A percentile compares a stretch with the other conserved stretches of the same genome.
These are phyloP conservation scores for Pogonognathellus flavescens DNA, from an alignment of 1,140 invertebrate genomes.

Conservation along the genomic window DNA sequence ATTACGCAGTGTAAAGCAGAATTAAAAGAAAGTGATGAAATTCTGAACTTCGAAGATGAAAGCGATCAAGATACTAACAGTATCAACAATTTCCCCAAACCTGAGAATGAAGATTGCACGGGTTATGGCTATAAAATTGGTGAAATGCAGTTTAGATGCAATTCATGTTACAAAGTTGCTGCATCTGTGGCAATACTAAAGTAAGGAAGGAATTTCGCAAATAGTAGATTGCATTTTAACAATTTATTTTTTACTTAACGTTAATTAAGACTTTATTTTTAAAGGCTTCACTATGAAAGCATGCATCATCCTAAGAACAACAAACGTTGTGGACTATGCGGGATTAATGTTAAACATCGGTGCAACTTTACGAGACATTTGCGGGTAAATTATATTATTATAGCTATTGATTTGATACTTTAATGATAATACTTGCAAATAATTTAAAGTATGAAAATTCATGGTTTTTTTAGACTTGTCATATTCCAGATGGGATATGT, in stretches of 20 bases:
- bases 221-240: neutral
- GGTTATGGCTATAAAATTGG: constrained; percentile 5
- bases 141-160: constrained; percentile 5
- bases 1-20: neutral
- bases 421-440: neutral
- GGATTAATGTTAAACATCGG: constrained; percentile 19
- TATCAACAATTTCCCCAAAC: neutral
- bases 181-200: neutral
- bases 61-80: neutral
- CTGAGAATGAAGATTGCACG: neutral
- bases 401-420: neutral
- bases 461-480: constrained; percentile 24
- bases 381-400: neutral
- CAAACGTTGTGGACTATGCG: neutral
- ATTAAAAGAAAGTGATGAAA: neutral
- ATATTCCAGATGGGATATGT: constrained; percentile 19
- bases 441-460: neutral
- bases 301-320: constrained; percentile 22
- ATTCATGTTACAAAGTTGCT: constrained; percentile 32
- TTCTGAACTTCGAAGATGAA: constrained; percentile 12
- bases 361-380: constrained; percentile 25
- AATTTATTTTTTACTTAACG: too few relatives aligned
- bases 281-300: constrained; percentile 6
- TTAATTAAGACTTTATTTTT: neutral
- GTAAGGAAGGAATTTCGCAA: neutral